Evolutionary conservation across 2,113 vertebrate genomes (phyloP).

Genomic region (Aix galericulata): DNA sequence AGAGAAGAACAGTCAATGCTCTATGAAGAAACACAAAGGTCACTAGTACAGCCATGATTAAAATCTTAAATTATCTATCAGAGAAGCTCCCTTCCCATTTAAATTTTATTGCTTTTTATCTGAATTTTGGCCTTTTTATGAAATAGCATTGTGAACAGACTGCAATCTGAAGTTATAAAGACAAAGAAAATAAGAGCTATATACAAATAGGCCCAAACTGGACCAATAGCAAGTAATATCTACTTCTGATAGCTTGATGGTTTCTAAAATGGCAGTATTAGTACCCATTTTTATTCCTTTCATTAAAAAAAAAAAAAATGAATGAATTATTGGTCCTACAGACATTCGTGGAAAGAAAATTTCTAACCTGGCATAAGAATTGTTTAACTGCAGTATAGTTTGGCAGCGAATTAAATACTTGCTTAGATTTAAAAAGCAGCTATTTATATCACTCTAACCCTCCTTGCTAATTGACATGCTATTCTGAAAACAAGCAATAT

Average conservation of each 20-base stretch:
- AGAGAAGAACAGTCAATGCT: background rate
- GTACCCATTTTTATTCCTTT: background rate
- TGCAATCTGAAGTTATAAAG: background rate
- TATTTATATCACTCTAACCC: background rate
- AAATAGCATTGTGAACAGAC: background rate
- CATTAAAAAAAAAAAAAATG: background rate
- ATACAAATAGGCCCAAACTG: background rate
- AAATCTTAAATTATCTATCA: background rate
- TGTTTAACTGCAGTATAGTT: background rate
- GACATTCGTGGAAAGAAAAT: background rate
- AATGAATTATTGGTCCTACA: background rate
- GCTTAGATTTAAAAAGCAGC: background rate
- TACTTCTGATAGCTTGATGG: background rate
- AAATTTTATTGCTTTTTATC: background rate
- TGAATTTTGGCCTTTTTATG: background rate
- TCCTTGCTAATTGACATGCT: background rate
- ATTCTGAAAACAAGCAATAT: background rate
- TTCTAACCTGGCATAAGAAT: background rate
- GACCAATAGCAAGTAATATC: background rate
- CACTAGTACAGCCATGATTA: background rate
- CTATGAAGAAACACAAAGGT: background rate
- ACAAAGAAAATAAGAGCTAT: background rate
- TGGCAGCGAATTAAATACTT: background rate
- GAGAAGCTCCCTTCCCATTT: background rate
- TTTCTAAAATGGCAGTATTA: background rate